Evolutionary conservation across 2,888 invertebrate species (phyloP), one percentile per base, ranked within the genome.

Genomic region (Leucoptera coffeella): DNA sequence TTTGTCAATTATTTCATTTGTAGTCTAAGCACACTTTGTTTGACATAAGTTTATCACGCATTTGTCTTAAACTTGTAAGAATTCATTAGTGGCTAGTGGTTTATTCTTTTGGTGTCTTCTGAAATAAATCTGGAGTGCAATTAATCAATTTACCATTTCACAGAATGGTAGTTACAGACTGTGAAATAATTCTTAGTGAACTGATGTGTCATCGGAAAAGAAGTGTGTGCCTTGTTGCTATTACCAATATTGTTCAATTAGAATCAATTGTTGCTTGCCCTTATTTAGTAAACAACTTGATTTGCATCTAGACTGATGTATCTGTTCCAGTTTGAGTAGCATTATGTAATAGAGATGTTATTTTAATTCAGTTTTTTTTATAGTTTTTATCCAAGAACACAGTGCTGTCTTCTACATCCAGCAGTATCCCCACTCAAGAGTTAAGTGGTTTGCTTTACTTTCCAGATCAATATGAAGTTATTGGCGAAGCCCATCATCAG

Each of bases 401-500:
- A 31, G 22, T 25, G 29, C 31, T 32, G 29, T 33, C 29, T 33
- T 28, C 29, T 21, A 24, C 32, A 12, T 24, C 42, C 43, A 44
- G 39, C 43, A 42, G 40, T 43, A 40, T 46, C 43, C 43, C 45
- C 41, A 34, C 41, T 39, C 33, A 32, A 32, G 35, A 38, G 34
- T 37, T 31, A 36, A 42, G 38, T 29, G 32, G 36, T 42, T 28
- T 43, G 34, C 36, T 42, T 30, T 29, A 38, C 43, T 33, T 65
- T 60, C 12, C 53, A 69, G 67, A 62, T 45, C 72, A 64, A 45
- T 76, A 76, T 45, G 72, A 75, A 59, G 65, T 64, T 43, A 74
- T 76, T 35, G 73, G 69, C 25, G 73, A 74, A 42, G 49, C 59
- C 25, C 62, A 65, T 36, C 67, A 67, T 58, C 76, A 77, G 44